Evolutionary conservation across 2,113 vertebrate genomes (phyloP).

Genomic region (Peucedramus taeniatus): DNA sequence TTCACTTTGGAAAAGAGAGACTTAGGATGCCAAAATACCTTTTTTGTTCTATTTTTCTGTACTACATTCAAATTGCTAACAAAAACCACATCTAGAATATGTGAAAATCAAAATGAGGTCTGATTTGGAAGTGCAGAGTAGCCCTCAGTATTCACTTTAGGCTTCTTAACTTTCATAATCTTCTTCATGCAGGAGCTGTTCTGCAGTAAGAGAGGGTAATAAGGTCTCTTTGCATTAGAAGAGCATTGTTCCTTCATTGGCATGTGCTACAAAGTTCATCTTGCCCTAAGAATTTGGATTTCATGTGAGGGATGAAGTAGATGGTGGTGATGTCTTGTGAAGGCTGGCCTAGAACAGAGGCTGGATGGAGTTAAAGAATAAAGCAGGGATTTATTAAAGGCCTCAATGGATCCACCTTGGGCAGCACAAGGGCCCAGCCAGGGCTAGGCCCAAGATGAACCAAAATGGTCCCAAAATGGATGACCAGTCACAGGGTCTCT

Average conservation of each 20-base stretch:
- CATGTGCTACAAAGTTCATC: neutral
- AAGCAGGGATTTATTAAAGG: neutral
- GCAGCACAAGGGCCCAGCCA: neutral
- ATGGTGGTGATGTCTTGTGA: neutral
- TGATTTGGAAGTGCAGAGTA: neutral
- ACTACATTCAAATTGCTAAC: neutral
- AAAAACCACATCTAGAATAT: neutral
- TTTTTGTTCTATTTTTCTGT: neutral
- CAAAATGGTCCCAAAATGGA: neutral
- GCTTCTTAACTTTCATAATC: neutral
- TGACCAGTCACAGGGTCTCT: fast-evolving
- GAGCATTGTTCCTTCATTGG: neutral
- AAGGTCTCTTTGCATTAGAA: neutral
- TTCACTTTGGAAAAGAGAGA: neutral
- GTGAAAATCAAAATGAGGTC: neutral
- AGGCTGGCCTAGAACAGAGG: neutral
- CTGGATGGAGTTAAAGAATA: neutral
- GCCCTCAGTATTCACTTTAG: neutral
- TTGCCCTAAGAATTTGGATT: neutral
- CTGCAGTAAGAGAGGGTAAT: neutral
- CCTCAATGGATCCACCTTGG: neutral
- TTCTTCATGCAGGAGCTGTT: neutral
- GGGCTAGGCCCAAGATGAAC: neutral
- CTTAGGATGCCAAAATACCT: neutral
- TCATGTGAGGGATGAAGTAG: neutral